phyloP scores from a whole-genome alignment of 2,888 invertebrate species.

The Furcula furcula region DNA sequence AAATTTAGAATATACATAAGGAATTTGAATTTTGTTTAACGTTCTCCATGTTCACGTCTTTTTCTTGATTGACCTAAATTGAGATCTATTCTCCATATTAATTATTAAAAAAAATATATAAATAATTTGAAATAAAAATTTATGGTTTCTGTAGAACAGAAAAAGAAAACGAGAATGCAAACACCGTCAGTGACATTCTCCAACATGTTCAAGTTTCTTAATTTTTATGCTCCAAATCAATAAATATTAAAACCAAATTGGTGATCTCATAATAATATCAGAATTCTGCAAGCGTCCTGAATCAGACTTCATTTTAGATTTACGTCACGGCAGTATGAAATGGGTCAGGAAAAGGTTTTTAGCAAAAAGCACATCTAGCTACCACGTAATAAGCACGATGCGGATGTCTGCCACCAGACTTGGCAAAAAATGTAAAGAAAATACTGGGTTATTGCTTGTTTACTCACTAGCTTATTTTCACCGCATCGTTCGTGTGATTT shows the following conservation, averaged over 20 bases:
- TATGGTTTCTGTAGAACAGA: too few species aligned
- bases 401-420: constrained; percentile 13
- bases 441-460: constrained; percentile 11
- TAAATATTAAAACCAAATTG: constrained; percentile 5
- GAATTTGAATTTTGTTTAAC: too few species aligned
- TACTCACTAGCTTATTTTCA: constrained; percentile 4
- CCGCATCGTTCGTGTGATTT: background rate
- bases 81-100: too few species aligned
- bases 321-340: constrained; percentile 28
- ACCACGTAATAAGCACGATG: constrained; percentile 24
- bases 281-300: constrained; percentile 12
- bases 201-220: too few species aligned
- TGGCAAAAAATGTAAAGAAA: constrained; percentile 23
- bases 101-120: too few species aligned
- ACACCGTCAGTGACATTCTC: too few species aligned
- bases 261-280: constrained; percentile 17
- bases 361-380: constrained; percentile 26
- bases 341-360: constrained; percentile 25
- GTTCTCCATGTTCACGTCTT: too few species aligned
- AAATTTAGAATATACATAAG: too few species aligned
- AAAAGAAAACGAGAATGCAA: too few species aligned
- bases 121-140: too few species aligned
- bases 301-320: constrained; percentile 26
- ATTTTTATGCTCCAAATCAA: too few species aligned
- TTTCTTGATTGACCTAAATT: too few species aligned